phyloP scores from a whole-genome alignment of 2,113 vertebrate genomes.

The Pelecanus crispus region DNA sequence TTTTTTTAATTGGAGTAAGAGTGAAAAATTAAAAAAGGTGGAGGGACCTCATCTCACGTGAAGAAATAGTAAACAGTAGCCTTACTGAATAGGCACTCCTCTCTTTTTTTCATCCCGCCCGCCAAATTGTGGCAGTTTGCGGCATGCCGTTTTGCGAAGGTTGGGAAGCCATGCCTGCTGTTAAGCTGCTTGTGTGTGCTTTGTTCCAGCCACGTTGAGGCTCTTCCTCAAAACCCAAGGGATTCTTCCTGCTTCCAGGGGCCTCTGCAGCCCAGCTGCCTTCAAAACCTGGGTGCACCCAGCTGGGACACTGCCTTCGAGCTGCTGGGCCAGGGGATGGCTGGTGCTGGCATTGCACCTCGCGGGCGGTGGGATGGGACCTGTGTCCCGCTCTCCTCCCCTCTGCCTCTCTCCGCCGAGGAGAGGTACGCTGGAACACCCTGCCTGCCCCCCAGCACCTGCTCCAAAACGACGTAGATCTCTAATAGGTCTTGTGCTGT shows the following conservation, averaged over 20 bases:
- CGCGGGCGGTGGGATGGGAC: not conserved
- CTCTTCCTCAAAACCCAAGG: not conserved
- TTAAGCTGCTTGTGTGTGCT: accelerated
- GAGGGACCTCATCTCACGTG: not conserved
- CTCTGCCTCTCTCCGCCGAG: not conserved
- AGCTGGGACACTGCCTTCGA: not conserved
- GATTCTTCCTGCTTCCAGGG: not conserved
- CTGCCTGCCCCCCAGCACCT: not conserved
- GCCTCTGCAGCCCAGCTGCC: not conserved
- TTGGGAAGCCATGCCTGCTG: not conserved
- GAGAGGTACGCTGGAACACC: not conserved
- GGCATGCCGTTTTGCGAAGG: not conserved
- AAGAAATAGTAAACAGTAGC: not conserved
- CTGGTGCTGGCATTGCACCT: not conserved
- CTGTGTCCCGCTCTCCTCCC: not conserved
- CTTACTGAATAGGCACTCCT: not conserved
- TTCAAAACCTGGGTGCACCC: not conserved
- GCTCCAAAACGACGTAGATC: not conserved
- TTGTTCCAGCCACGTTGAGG: not conserved
- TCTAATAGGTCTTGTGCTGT: not conserved
- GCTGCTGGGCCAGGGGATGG: not conserved
- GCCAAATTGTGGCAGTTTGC: accelerated
- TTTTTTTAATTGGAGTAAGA: not conserved
- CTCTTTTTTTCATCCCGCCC: not conserved
- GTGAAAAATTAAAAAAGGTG: not conserved